Evolutionary conservation across 2,888 invertebrate genomes (phyloP).

Genomic region (Lycocerus yunnanus): DNA sequence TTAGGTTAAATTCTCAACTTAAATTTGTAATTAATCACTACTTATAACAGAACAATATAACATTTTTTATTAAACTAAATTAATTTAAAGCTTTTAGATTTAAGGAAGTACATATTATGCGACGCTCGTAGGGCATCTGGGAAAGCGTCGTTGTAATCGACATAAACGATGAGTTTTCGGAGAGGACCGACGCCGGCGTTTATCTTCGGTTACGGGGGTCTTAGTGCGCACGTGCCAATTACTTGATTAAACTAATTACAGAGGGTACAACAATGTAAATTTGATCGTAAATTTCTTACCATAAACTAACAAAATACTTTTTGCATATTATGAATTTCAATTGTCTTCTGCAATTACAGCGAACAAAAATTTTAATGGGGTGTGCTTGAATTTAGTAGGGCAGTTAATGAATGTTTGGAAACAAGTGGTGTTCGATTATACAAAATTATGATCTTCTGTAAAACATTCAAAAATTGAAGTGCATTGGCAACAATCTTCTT

Average conservation of each 20-base stretch:
- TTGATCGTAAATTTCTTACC: neutral
- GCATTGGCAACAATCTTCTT: no score
- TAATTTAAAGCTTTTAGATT: slow-evolving; percentile 51
- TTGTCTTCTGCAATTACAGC: neutral
- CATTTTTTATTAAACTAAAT: slow-evolving; percentile 12
- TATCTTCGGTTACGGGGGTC: slow-evolving; percentile 51
- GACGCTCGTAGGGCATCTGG: slow-evolving; percentile 46
- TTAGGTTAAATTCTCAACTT: neutral
- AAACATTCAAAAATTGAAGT: no score
- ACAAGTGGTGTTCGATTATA: no score
- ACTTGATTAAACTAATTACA: slow-evolving; percentile 42
- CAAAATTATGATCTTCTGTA: no score
- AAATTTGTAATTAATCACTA: slow-evolving; percentile 2
- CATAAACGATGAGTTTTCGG: slow-evolving; percentile 55
- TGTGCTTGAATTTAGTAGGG: neutral
- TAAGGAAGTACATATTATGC: slow-evolving; percentile 60
- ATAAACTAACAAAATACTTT: neutral
- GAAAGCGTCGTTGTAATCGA: slow-evolving; percentile 52
- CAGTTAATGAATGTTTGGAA: no score
- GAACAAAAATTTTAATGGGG: neutral
- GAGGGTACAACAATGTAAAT: neutral
- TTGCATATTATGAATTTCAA: neutral
- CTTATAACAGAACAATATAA: slow-evolving; percentile 17
- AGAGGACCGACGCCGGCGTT: slow-evolving; percentile 28
- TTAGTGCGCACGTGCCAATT: slow-evolving; percentile 50